A percentile compares a stretch with the other conserved stretches of the same genome.
Evolutionary conservation across 2,797 vertebrate species (phyloP).

Genomic region (Brachyalestes nurse): DNA sequence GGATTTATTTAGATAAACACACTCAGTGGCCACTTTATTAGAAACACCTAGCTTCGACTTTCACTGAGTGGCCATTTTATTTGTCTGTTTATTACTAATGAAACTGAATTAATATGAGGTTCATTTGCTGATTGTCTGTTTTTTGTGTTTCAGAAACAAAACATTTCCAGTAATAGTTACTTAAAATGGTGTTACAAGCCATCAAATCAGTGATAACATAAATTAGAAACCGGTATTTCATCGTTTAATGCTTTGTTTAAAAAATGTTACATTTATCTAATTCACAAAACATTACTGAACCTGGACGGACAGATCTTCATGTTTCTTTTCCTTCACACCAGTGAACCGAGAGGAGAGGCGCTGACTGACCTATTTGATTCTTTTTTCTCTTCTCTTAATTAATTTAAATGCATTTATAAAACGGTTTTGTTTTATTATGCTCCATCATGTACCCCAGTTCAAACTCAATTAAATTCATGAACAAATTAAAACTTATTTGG

Average conservation of each 20-base stretch:
- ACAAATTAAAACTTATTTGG: slow-evolving; percentile 73
- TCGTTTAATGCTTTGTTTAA: neutral
- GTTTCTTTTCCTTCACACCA: neutral
- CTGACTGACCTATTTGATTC: slow-evolving; percentile 58
- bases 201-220: neutral
- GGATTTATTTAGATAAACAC: neutral
- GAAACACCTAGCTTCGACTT: no score
- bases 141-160: no score
- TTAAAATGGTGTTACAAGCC: no score
- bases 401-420: slow-evolving; percentile 50
- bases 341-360: neutral
- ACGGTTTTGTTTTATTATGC: slow-evolving; percentile 62
- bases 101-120: no score
- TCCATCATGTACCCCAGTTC: slow-evolving; percentile 58
- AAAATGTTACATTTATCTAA: neutral
- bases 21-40: neutral
- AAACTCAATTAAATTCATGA: slow-evolving; percentile 69
- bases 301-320: neutral
- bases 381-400: slow-evolving; percentile 48
- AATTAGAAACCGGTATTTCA: neutral
- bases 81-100: no score
- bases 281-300: neutral
- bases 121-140: no score
- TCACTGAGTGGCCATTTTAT: neutral
- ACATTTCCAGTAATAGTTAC: no score